phyloP scores from a whole-genome alignment of 1,140 invertebrate genomes.

The Meloidogyne chitwoodi region DNA sequence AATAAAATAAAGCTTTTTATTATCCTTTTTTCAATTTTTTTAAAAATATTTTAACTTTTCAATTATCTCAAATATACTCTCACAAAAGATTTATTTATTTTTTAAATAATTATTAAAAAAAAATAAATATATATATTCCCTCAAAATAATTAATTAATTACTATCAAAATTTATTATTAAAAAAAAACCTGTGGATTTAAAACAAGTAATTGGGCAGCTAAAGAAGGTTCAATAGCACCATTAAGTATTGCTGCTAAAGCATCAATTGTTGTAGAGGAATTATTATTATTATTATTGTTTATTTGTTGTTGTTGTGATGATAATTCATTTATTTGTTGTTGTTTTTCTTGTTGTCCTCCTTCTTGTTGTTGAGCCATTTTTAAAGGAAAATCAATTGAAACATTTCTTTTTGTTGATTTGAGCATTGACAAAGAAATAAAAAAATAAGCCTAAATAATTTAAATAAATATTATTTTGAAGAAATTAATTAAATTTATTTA shows the following conservation, averaged over 20 bases:
- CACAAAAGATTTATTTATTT: too few species aligned
- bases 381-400: neutral
- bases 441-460: too few species aligned
- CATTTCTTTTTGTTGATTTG: neutral
- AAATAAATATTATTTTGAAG: too few species aligned
- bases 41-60: too few species aligned
- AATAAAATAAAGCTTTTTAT: too few species aligned
- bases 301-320: neutral
- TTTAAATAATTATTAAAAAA: too few species aligned
- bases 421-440: neutral
- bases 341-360: neutral
- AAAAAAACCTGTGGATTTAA: constrained; percentile 2
- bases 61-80: too few species aligned
- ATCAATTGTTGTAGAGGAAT: neutral
- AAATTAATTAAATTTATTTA: too few species aligned
- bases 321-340: neutral
- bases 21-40: too few species aligned
- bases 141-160: too few species aligned
- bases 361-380: neutral
- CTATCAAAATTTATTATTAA: neutral
- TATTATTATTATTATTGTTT: neutral
- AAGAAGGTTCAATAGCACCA: neutral
- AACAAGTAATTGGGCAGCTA: neutral
- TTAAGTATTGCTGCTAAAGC: neutral
- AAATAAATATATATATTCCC: too few species aligned